Base-by-base conservation (phyloP, 2,797 vertebrate species). In the Acridotheres tristis region DNA sequence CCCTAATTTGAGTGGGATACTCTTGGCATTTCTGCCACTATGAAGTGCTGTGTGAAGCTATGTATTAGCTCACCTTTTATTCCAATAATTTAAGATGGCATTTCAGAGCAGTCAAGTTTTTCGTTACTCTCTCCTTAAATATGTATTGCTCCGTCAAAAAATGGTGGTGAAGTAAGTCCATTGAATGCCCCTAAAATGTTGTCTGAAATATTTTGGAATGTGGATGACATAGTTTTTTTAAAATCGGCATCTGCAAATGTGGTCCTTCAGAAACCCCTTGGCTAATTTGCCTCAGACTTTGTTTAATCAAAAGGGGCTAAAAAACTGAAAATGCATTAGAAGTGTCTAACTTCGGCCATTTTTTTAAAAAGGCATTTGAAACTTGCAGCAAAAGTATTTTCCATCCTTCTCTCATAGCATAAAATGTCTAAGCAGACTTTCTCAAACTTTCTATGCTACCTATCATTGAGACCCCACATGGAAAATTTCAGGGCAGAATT, bases 1-100 rank as follows among this genome's bases (percentile, higher is more conserved):
- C 74, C 91, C 85, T 86, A 14, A 54, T 89, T 85, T 88, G 87
- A 90, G 88, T 88, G 85, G 91, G 73, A 94, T 65, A 79, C 48
- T 91, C 63, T 69, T 88, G 88, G 89, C 66, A 76, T 82, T 95
- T 96, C 88, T 95, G 88, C 89, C 90, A 94, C 93, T 96, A 81
- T 75, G 43, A 81, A 90, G 73, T 73, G 74, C 83, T 38, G 51
- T 4, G 14, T 88, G 85, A 93, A 89, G 90, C 83, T 94, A 47
- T 34, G 36, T 54, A 34, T 80, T 83, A 72, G 55, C 40, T 92
- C 66, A 85, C 66, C 82, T 96, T 84, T 94, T 83, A 75, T 38
- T 92, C 81, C 81, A 83, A 85, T 61, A 53, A 88, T 87, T 88
- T 68, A 66, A 80, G 65, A 80, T 58, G 89, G 47, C 43, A 61